A percentile compares a stretch with the other conserved stretches of the same genome.
Conservation (phyloP, 2,797 vertebrate species). For the Falco biarmicus region DNA sequence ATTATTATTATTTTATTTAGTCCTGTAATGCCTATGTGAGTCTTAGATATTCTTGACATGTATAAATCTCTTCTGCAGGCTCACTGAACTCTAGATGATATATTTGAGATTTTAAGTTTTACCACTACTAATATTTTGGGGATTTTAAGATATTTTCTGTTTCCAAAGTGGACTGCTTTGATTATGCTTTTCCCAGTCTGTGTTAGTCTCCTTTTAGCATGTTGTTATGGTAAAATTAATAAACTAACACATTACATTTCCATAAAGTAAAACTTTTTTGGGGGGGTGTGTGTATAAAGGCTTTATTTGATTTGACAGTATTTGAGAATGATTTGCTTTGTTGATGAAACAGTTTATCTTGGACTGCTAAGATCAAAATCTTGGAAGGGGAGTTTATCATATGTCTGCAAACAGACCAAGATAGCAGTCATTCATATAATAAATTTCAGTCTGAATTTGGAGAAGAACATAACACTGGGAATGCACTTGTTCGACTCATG, state of each 20-base stretch:
- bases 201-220: background rate
- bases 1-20: background rate
- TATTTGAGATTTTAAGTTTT: background rate
- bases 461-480: background rate
- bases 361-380: background rate
- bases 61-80: background rate
- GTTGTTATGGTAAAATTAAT: background rate
- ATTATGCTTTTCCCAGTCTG: background rate
- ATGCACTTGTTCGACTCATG: background rate
- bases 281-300: rapidly evolving
- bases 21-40: background rate
- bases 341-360: background rate
- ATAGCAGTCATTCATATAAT: background rate
- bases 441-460: background rate
- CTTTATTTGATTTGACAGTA: background rate
- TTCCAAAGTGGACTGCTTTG: background rate
- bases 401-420: background rate
- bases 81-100: background rate
- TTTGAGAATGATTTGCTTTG: background rate
- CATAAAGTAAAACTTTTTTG: background rate
- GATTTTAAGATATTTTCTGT: background rate
- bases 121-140: background rate
- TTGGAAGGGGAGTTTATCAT: background rate
- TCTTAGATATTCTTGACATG: background rate
- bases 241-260: background rate